Conservation (phyloP, 2,113 vertebrate genomes). For the Macroglossus sobrinus region DNA sequence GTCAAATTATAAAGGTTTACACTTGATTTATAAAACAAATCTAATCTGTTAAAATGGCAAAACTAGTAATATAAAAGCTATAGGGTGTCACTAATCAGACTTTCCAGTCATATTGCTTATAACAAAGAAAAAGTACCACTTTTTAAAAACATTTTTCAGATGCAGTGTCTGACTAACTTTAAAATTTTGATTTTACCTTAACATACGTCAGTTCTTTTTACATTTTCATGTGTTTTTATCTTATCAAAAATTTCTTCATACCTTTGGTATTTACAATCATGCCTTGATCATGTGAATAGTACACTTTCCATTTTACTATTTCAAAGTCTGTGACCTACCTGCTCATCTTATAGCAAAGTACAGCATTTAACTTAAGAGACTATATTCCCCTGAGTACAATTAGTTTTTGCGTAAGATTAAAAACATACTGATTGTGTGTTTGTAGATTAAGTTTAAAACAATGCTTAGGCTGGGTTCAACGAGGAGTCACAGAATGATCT, state of each 20-base stretch:
- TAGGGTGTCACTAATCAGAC: background rate
- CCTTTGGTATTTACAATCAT: background rate
- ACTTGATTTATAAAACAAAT: background rate
- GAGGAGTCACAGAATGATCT: background rate
- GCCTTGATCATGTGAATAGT: background rate
- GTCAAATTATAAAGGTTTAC: slow-evolving; percentile 45
- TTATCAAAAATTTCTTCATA: background rate
- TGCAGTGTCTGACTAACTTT: background rate
- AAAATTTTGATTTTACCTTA: slow-evolving; percentile 17
- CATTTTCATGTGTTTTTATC: slow-evolving; percentile 21
- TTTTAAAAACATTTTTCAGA: background rate
- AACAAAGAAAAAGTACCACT: background rate
- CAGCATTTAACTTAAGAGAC: background rate
- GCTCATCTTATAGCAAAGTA: background rate
- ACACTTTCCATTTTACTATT: background rate
- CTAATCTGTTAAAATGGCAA: background rate
- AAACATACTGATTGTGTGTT: background rate
- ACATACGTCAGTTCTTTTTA: background rate
- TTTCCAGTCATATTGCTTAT: background rate
- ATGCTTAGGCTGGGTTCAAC: background rate
- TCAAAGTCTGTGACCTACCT: slow-evolving; percentile 34
- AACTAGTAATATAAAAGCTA: background rate
- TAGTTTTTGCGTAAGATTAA: slow-evolving; percentile 31
- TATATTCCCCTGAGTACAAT: background rate
- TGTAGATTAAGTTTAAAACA: slow-evolving; percentile 24